A percentile compares a stretch with the other conserved stretches of the same genome.
Conservation (phyloP, 2,797 vertebrate species). For the Eremophila alpestris region DNA sequence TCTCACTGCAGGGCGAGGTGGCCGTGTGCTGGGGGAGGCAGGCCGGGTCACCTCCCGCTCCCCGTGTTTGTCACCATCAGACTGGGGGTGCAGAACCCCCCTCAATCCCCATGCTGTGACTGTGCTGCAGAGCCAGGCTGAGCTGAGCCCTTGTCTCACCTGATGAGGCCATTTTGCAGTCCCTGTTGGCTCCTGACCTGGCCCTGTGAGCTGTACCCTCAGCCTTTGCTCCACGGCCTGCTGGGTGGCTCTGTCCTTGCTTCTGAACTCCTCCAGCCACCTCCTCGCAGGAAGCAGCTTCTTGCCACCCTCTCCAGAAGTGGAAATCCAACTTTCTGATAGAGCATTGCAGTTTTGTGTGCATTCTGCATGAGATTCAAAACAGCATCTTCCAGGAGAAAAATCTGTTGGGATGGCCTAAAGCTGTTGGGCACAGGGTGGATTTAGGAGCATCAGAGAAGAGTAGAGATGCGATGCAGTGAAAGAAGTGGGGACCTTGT, state of each 20-base stretch:
- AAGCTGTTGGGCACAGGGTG: neutral
- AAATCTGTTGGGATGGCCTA: neutral
- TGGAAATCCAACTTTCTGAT: neutral
- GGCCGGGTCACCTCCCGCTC: accelerated
- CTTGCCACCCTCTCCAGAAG: accelerated
- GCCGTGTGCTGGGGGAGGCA: accelerated
- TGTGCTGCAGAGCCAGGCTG: neutral
- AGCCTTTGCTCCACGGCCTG: no score
- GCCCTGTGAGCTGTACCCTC: neutral
- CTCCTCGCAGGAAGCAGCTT: accelerated
- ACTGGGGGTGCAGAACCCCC: neutral
- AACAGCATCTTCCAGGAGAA: neutral
- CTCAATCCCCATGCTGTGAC: accelerated
- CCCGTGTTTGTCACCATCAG: accelerated
- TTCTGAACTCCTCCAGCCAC: neutral
- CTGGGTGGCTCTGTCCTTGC: no score
- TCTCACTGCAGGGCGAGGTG: neutral
- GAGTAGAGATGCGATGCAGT: accelerated
- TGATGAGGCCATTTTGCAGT: neutral
- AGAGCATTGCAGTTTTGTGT: accelerated
- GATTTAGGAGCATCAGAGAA: neutral
- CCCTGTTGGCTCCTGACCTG: neutral
- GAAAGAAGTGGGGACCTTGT: accelerated
- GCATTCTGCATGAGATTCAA: neutral
- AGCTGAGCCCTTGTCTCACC: neutral